phyloP scores from a whole-genome alignment of 2,888 invertebrate species.

The Pseudanteris insignis region DNA sequence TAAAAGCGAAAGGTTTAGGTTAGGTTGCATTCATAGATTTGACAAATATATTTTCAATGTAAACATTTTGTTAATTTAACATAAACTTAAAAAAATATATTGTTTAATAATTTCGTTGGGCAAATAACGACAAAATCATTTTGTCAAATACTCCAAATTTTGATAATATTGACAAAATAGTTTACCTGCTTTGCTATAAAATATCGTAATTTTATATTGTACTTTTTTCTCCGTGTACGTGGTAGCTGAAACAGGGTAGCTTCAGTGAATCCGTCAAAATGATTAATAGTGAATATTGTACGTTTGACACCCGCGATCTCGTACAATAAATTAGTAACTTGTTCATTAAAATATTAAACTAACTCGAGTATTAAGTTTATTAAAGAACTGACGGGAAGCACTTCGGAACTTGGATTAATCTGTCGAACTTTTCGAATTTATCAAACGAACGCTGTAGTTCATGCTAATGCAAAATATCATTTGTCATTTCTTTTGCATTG shows the following conservation, averaged over 20 bases:
- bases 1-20: too few species aligned
- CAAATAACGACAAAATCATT: too few species aligned
- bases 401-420: constrained; percentile 62
- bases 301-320: constrained; percentile 52
- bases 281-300: constrained; percentile 29
- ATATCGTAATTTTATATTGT: too few species aligned
- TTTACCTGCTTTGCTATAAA: neutral
- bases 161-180: too few species aligned
- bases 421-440: constrained; percentile 56
- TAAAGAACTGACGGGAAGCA: constrained; percentile 55
- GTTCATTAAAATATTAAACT: constrained; percentile 64
- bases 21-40: too few species aligned
- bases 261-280: neutral
- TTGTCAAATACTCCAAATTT: too few species aligned
- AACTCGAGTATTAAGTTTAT: constrained; percentile 61
- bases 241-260: neutral
- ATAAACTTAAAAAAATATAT: too few species aligned
- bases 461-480: constrained; percentile 52
- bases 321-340: constrained; percentile 62
- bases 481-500: constrained; percentile 19
- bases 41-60: too few species aligned
- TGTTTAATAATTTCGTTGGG: too few species aligned
- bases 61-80: too few species aligned
- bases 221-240: too few species aligned
- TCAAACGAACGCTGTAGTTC: constrained; percentile 16